These are phyloP conservation scores for Tachypleus tridentatus DNA, from an alignment of 1,140 invertebrate species.

Conservation along the genomic window DNA sequence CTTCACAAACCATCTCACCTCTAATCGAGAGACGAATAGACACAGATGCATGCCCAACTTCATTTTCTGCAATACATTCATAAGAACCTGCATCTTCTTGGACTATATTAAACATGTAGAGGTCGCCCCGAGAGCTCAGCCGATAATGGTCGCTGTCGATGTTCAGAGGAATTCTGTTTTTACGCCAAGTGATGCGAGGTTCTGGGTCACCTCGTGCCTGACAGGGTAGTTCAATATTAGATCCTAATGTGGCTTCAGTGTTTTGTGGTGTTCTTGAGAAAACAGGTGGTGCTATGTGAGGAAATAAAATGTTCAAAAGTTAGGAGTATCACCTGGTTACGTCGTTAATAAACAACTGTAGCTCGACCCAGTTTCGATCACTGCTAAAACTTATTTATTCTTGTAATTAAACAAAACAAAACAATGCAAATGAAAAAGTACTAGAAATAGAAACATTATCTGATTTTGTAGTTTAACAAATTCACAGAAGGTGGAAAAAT, in stretches of 20 bases:
- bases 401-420: too few species aligned
- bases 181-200: slow-evolving; percentile 64
- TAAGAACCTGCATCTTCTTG: slow-evolving; percentile 66
- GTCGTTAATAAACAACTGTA: too few species aligned
- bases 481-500: too few species aligned
- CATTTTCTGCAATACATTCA: slow-evolving; percentile 72
- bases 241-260: slow-evolving; percentile 54
- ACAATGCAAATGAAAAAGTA: too few species aligned
- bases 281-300: slow-evolving; percentile 38
- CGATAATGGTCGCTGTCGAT: slow-evolving; percentile 29
- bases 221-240: slow-evolving; percentile 63
- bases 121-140: slow-evolving; percentile 43
- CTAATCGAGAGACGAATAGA: slow-evolving; percentile 51
- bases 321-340: too few species aligned
- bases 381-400: too few species aligned
- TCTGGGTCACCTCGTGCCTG: slow-evolving; percentile 61
- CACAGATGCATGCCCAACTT: slow-evolving; percentile 56
- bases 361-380: too few species aligned
- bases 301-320: too few species aligned
- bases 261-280: slow-evolving; percentile 51
- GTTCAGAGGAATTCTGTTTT: slow-evolving; percentile 50
- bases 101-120: slow-evolving; percentile 63
- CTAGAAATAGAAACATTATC: too few species aligned
- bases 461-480: too few species aligned
- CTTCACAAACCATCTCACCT: slow-evolving; percentile 33